These are phyloP conservation scores for Hyles vespertilio DNA, from an alignment of 1,140 invertebrate species.

Conservation along the genomic window DNA sequence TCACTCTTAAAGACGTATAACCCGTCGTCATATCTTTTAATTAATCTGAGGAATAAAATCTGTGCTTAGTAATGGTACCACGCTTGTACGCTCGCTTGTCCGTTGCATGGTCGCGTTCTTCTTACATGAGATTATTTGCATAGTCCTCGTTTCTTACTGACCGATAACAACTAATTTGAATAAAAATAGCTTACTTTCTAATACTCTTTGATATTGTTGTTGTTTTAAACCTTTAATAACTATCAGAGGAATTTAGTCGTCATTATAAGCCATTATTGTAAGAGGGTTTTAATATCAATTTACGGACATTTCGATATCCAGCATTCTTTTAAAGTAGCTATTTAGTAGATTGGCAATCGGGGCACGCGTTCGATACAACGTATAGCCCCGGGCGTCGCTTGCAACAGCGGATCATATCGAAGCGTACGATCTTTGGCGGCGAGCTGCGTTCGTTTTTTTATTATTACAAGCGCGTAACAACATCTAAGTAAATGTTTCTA, in stretches of 20 bases:
- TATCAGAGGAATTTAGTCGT: too few relatives aligned
- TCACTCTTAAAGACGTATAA: conserved; percentile 52
- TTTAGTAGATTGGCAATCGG: conserved; percentile 26
- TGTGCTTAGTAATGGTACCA: conserved; percentile 58
- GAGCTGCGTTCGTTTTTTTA: conserved; percentile 23
- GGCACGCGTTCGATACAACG: conserved; percentile 25
- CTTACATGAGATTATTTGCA: not conserved
- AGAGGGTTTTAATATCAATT: too few relatives aligned
- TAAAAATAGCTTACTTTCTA: too few relatives aligned
- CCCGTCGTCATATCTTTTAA: conserved; percentile 66
- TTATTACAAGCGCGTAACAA: conserved; percentile 32
- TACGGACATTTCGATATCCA: too few relatives aligned
- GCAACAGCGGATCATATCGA: conserved; percentile 29
- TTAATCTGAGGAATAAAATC: conserved; percentile 73
- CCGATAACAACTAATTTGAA: not conserved
- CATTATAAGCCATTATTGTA: too few relatives aligned
- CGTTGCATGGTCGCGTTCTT: conserved; percentile 29
- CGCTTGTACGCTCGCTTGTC: conserved; percentile 41
- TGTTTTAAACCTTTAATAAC: too few relatives aligned
- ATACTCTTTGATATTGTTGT: too few relatives aligned
- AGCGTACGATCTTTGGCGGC: conserved; percentile 25
- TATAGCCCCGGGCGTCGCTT: conserved; percentile 31
- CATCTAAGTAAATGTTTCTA: conserved; percentile 48
- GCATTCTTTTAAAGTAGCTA: conserved; percentile 19
- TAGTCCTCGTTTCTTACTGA: not conserved